Base-by-base conservation (phyloP, 2,888 invertebrate genomes). In the Latrodectus elegans region DNA sequence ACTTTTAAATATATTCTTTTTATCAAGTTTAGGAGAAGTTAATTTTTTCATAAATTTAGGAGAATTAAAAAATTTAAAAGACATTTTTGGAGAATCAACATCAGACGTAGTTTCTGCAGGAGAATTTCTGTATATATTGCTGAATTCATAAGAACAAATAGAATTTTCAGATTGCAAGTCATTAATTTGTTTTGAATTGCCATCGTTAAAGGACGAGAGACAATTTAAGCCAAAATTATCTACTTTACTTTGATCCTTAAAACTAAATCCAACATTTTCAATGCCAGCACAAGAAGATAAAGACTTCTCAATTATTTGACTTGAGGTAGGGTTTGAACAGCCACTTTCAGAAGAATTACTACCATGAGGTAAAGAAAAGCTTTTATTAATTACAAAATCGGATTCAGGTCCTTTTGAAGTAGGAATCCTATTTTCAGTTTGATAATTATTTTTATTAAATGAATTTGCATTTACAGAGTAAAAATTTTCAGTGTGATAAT, bases 1-100 rank as follows among this genome's bases (percentile, higher is more conserved):
- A 49, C 78, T 89, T 71, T 89, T 89, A 71, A 85, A 88, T 55
- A 84, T 88, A 60, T 84, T 84, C 74, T 89, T 89, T 65, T 89
- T 90, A 53, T 90, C 89, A 51, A 81, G 81, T 80, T 89, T 89
- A 64, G 90, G 90, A n/a, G 90, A 89, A 22, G 86, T 89, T 51
- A 90, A 77, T 68, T 90, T 90, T 55, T 88, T 88, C 67, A 90
- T 86, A 26, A 90, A 89, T 65, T 90, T 90, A 15, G 90, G 90
- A 17, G 90, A 90, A 51, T 88, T 88, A 51, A 90, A 90, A 72
- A 90, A 86, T 49, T 86, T 88, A 80, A 90, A 88, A 11, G 88
- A 83, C 15, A 83, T 71, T 64, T 79, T 79, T 11, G 89, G 77
- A 55, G 73, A 79, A 67, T 38, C 77, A 15, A 17, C 55, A 64